Evolutionary conservation across 2,113 vertebrate species (phyloP), one percentile per base, ranked within the genome.

Genomic region (Tonatia bakeri): DNA sequence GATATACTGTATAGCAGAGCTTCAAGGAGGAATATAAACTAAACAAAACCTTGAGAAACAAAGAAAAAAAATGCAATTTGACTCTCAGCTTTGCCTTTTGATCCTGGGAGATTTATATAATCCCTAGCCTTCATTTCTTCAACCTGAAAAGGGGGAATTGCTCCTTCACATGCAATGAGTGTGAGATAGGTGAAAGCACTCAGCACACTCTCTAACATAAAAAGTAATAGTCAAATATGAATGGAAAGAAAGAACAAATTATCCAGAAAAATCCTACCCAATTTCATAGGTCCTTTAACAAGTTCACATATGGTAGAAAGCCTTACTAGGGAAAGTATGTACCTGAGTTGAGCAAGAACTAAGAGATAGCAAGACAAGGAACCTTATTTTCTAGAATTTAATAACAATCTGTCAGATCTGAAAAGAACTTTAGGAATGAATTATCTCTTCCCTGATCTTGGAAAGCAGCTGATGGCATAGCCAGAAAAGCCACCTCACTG

Each of bases 401-500:
- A 56, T 38, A 96, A 70, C 59, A 81, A 19, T 83, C 6, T 33
- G 17, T 89, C 45, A 87, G 50, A 81, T 13, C 16, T 56, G 40
- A 83, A 95, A 82, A 84, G n/a, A 94, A 45, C 82, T 80, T 97
- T 40, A 33, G 67, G 28, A 76, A n/a, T 92, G 75, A 90, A 52
- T 94, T 64, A 50, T 52, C 26, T 84, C 65, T 86, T n/a, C 79
- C n/a, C 36, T 15, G 4, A 69, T 47, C 38, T 10, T 33, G 65
- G 64, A 97, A 93, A 87, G 40, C 64, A 76, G 6, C 61, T 92
- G 26, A 45, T 70, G 45, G 61, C 13, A 45, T 8, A 61, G 40
- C 84, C 90, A 43, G 72, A 47, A 95, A 91, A 84, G 64, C 56
- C 87, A 20, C 4, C 4, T n/a, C 52, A 4, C 61, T 92, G 76